phyloP scores from a whole-genome alignment of 2,888 invertebrate genomes.

The Melanchra persicariae region DNA sequence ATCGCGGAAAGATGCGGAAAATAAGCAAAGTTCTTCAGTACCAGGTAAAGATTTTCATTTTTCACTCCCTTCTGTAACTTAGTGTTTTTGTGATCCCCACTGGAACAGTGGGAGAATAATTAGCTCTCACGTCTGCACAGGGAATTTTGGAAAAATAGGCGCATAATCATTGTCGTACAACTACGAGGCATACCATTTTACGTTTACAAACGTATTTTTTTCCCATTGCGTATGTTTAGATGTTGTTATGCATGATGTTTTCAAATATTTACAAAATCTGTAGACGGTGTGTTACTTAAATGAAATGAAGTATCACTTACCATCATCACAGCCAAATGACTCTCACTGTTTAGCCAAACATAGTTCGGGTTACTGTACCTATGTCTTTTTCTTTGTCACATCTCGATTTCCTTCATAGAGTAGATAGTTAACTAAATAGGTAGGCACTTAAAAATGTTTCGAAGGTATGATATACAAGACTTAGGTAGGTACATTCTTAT shows the following conservation, averaged over 20 bases:
- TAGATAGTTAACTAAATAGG: neutral
- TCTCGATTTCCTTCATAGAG: neutral
- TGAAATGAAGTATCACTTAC: neutral
- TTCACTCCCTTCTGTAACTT: neutral
- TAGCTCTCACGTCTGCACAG: too few species aligned
- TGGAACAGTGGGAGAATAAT: too few species aligned
- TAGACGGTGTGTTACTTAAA: neutral
- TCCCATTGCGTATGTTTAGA: neutral
- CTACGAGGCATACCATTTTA: neutral
- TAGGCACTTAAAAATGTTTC: neutral
- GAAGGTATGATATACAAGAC: neutral
- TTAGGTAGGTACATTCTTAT: too few species aligned
- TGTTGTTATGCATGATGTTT: too few species aligned
- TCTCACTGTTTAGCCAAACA: neutral
- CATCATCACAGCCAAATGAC: neutral
- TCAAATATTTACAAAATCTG: neutral
- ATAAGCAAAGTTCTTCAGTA: conserved; percentile 34
- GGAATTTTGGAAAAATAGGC: neutral
- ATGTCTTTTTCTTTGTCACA: neutral
- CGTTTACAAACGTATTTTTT: neutral
- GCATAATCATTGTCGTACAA: neutral
- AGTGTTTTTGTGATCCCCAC: neutral
- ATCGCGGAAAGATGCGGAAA: conserved; percentile 48
- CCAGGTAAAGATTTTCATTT: conserved; percentile 31
- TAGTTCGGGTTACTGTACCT: neutral